A percentile compares a stretch with the other conserved stretches of the same genome.
Evolutionary conservation across 2,797 vertebrate genomes (phyloP).

Genomic region (Notolabrus celidotus): DNA sequence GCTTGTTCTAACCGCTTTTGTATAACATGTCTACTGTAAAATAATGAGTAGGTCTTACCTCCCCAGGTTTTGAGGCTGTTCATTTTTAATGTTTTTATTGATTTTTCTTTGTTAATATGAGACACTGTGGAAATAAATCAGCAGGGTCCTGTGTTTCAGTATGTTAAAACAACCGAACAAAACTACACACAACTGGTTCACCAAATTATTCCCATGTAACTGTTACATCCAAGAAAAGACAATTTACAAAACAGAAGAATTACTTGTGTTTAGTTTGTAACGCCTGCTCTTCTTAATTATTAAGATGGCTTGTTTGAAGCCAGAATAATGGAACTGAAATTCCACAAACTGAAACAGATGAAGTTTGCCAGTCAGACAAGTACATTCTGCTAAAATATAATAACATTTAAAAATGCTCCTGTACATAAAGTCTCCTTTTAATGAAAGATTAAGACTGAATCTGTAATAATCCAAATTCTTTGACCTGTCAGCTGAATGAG

Average conservation of each 20-base stretch:
- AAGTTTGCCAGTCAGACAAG: not conserved
- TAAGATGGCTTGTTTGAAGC: no score
- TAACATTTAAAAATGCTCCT: slow-evolving; percentile 18
- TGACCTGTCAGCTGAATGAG: slow-evolving; percentile 22
- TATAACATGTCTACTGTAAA: slow-evolving; percentile 2
- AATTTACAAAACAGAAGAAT: not conserved
- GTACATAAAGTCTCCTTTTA: slow-evolving; percentile 4
- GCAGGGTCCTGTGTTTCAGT: not conserved
- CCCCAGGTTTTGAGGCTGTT: not conserved
- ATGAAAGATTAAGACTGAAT: slow-evolving; percentile 43
- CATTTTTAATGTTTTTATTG: slow-evolving; percentile 15
- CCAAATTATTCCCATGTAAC: not conserved
- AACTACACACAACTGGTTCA: not conserved
- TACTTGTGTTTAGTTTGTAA: no score
- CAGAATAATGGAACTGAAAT: no score
- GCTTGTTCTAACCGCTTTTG: slow-evolving; percentile 6
- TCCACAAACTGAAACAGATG: no score
- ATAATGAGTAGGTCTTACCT: slow-evolving; percentile 1
- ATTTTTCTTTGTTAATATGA: slow-evolving; percentile 7
- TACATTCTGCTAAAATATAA: slow-evolving; percentile 10
- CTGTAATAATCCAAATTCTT: slow-evolving; percentile 22
- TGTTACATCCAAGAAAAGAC: not conserved
- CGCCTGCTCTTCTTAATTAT: not conserved
- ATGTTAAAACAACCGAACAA: not conserved
- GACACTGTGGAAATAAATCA: not conserved